These are phyloP conservation scores for Pimpla rufipes DNA, from an alignment of 2,888 invertebrate genomes.

Conservation along the genomic window DNA sequence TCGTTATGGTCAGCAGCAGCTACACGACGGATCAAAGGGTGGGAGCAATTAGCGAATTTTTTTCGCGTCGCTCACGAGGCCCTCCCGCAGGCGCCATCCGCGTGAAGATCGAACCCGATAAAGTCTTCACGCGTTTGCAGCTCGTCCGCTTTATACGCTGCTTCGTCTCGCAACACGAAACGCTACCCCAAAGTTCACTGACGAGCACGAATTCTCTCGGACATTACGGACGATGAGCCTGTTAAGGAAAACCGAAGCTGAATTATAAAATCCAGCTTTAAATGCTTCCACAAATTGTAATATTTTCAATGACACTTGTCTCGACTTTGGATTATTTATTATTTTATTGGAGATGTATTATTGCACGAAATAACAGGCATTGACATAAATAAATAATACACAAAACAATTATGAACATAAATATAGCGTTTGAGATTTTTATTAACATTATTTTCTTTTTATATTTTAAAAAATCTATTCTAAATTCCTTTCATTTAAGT, in stretches of 20 bases:
- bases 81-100: slow-evolving; percentile 76
- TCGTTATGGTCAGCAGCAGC: slow-evolving; percentile 52
- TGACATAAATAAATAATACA: too few relatives aligned
- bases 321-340: too few relatives aligned
- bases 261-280: background rate
- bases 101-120: slow-evolving; percentile 81
- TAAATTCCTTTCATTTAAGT: too few relatives aligned
- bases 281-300: background rate
- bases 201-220: slow-evolving; percentile 22
- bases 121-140: slow-evolving; percentile 62
- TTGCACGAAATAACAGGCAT: too few relatives aligned
- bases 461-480: too few relatives aligned
- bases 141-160: slow-evolving; percentile 35
- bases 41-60: slow-evolving; percentile 56
- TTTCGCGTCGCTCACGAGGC: slow-evolving; percentile 37
- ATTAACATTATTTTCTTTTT: too few relatives aligned
- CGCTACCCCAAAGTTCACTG: slow-evolving; percentile 20
- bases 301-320: too few relatives aligned
- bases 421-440: too few relatives aligned
- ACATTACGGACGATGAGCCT: slow-evolving; percentile 26
- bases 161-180: slow-evolving; percentile 43
- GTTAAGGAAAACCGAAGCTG: background rate
- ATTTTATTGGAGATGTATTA: too few relatives aligned
- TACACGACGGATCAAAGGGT: slow-evolving; percentile 28
- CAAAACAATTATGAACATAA: too few relatives aligned